Percentiles rank a stretch among this genome's conserved stretches.
phyloP scores from a whole-genome alignment of 2,888 invertebrate species.

The Phymatocera aterrima region DNA sequence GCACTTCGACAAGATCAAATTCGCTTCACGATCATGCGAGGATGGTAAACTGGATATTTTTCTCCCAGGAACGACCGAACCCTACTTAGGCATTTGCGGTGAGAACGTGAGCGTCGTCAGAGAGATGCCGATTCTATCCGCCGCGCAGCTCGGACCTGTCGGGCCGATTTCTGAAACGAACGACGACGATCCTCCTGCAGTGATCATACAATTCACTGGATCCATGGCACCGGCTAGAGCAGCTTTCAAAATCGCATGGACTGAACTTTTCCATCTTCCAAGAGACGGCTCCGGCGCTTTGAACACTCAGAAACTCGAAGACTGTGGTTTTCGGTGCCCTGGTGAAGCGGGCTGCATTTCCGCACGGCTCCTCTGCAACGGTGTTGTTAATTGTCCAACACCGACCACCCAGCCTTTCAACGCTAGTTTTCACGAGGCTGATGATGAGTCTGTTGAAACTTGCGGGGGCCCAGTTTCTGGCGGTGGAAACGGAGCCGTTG shows the following conservation, averaged over 20 bases:
- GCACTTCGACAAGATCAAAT: slow-evolving; percentile 91
- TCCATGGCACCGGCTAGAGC: slow-evolving; percentile 88
- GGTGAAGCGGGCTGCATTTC: slow-evolving; percentile 92
- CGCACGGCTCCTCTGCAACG: slow-evolving; percentile 89
- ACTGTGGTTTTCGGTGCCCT: slow-evolving; percentile 92
- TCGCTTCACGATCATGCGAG: slow-evolving; percentile 89
- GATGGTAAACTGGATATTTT: slow-evolving; percentile 92
- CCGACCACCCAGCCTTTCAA: slow-evolving; percentile 69
- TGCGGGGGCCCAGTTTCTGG: slow-evolving; percentile 78
- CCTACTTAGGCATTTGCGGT: slow-evolving; percentile 89
- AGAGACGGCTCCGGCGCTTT: slow-evolving; percentile 88
- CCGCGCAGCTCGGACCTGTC: slow-evolving; percentile 84
- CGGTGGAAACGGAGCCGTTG: slow-evolving; percentile 75
- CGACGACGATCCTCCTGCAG: slow-evolving; percentile 78
- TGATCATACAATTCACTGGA: slow-evolving; percentile 85
- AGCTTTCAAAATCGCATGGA: slow-evolving; percentile 93
- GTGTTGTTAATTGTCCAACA: slow-evolving; percentile 90
- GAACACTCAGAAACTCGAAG: slow-evolving; percentile 85
- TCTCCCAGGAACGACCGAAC: slow-evolving; percentile 82
- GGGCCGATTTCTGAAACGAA: slow-evolving; percentile 77
- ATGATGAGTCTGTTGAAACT: slow-evolving; percentile 87
- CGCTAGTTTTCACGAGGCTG: slow-evolving; percentile 75
- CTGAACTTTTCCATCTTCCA: slow-evolving; percentile 90
- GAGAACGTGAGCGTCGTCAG: slow-evolving; percentile 89
- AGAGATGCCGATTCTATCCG: slow-evolving; percentile 87